Evolutionary conservation across 1,140 invertebrate species (phyloP), one percentile per base, ranked within the genome.

Genomic region (Calephelis nemesis): DNA sequence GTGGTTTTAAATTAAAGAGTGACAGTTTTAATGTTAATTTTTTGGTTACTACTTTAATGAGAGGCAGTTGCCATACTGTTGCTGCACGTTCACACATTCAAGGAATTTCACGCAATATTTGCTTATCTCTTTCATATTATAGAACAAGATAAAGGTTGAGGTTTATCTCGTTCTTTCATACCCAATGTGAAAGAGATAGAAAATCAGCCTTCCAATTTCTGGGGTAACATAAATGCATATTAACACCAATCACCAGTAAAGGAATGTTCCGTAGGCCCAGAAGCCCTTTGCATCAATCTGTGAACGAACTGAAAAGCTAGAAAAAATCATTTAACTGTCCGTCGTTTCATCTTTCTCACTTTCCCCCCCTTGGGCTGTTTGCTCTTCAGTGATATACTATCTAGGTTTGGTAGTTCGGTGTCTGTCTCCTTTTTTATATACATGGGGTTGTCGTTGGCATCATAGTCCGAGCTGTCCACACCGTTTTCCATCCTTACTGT

Each of bases 301-400:
- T 90, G 79, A 71, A 90, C 82, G 74, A 90, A 90, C 77, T 85
- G 85, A 66, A 87, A 81, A 62, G 83, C 84, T 47, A 89, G 73
- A 84, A 88, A 77, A 66, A 92, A 92, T 92, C 91, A 92, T 92
- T 92, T 92, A 54, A 88, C 87, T 60, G 85, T 86, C 81, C 85
- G 75, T 71, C 88, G 76, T 74, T 78, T 89, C 8, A 75, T 73
- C 72, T 80, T 88, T 69, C 87, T 84, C 78, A 88, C 84, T 86
- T 85, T 89, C 47, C 87, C 81, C 40, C 62, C 50, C 65, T 87
- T 87, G 5, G 76, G 70, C 5, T 74, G 71, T 64, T 87, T 89
- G 49, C 68, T 79, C 67, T 82, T 89, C 4, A 88, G 68, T 0
- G 85, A 83, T 71, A 87, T 83, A 62, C 77, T 85, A 68, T 88